Evolutionary conservation across 2,888 invertebrate species (phyloP), one percentile per base, ranked within the genome.

Genomic region (Ectemnius cavifrons): DNA sequence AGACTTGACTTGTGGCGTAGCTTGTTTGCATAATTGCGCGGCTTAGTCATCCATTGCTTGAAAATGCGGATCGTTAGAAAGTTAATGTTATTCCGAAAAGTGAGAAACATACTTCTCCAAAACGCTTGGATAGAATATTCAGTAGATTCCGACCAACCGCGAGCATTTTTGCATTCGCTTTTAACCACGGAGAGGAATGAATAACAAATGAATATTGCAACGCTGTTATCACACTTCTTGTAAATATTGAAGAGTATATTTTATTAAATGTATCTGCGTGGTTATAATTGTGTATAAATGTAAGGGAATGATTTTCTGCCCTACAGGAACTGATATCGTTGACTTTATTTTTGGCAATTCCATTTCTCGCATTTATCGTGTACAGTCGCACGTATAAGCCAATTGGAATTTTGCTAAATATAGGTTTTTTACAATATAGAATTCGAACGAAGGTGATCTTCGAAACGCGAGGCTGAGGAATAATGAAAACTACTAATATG

Each of bases 271-370:
- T 23, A 23, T 23, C 23, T 23, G 23, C 3, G n/a, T n/a, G 3
- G 23, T 23, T 20, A 60, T 62, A 46, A 58, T 46, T 0, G 16
- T 63, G 66, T 62, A 61, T 23, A 65, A 71, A 63, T 66, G n/a
- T 68, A 65, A 68, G 16, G 66, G 66, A 75, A 77, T 75, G 65
- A 63, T 68, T 63, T 45, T 56, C 28, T 66, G 47, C 4, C n/a
- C 37, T 56, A 68, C 11, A 65, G 68, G 49, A 63, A 49, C 49
- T 49, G 49, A 67, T 71, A 67, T 72, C n/a, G 67, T 16, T 73
- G 63, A 73, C 20, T 58, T 28, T 49, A 70, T 6, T 52, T 65
- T 45, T 59, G 14, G 45, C 20, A 18, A 47, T 58, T 59, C 20
- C 57, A 52, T 52, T 52, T 16, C 14, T 52, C 52, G 14, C 16